These are phyloP conservation scores for Melitaea cinxia DNA, from an alignment of 1,140 invertebrate species.

Conservation along the genomic window DNA sequence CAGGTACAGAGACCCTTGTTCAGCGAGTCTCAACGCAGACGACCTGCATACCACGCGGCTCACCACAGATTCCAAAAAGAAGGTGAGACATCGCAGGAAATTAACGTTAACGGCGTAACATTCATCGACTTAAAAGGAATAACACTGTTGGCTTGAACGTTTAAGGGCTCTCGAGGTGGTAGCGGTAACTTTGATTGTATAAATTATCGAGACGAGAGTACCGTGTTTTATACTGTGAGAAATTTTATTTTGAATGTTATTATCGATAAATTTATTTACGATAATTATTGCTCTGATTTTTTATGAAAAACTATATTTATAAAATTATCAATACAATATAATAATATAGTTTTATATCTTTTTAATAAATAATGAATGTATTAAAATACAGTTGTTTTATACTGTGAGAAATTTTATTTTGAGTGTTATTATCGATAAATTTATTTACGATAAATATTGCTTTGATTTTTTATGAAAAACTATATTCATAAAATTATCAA, in stretches of 20 bases:
- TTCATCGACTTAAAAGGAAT: constrained; percentile 27
- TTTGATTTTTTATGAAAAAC: background rate
- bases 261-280: too few relatives aligned
- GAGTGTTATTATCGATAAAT: background rate
- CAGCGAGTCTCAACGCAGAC: constrained; percentile 92
- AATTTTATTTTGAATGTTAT: background rate
- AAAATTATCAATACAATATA: too few relatives aligned
- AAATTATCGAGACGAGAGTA: constrained; percentile 3
- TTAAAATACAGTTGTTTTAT: constrained; percentile 53
- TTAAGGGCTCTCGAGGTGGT: constrained; percentile 6
- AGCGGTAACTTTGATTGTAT: constrained; percentile 20
- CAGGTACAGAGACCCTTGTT: constrained; percentile 93
- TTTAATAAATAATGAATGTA: constrained; percentile 16
- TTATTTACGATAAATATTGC: background rate
- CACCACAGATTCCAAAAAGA: constrained; percentile 90
- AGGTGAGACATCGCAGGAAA: constrained; percentile 81
- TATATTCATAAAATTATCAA: too few relatives aligned
- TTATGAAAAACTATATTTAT: background rate
- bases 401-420: background rate
- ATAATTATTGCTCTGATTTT: background rate
- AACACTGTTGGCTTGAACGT: constrained; percentile 11
- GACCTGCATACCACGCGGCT: constrained; percentile 95
- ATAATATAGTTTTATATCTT: too few relatives aligned
- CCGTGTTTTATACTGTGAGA: background rate
- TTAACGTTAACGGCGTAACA: constrained; percentile 32